Percentiles rank a stretch among this genome's conserved stretches.
Conservation (phyloP, 2,113 vertebrate species). For the Salvelinus sp. region DNA sequence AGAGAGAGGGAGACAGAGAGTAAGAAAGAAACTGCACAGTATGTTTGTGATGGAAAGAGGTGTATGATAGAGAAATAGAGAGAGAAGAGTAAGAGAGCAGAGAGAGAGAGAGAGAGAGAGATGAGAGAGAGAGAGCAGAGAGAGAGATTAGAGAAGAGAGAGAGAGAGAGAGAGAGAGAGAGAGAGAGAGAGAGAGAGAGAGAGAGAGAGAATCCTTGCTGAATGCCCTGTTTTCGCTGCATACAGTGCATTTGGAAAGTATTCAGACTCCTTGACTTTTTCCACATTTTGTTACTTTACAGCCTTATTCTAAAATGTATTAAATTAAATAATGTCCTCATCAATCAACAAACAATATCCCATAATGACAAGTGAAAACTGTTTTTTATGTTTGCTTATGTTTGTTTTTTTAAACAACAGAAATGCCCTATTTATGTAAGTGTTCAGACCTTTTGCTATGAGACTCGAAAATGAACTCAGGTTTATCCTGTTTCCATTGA, state of each 20-base stretch:
- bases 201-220: neutral
- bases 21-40: neutral
- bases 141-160: neutral
- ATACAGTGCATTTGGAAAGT: neutral
- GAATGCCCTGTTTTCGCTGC: constrained; percentile 21
- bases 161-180: neutral
- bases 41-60: neutral
- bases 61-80: neutral
- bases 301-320: no score
- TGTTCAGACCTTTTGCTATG: no score
- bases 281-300: no score
- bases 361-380: no score
- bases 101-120: neutral
- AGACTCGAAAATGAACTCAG: no score
- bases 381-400: no score
- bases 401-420: no score
- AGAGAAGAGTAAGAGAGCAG: neutral
- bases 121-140: neutral
- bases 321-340: no score
- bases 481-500: no score
- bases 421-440: no score
- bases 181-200: neutral
- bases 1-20: neutral
- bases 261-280: no score
- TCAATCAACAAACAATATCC: no score